phyloP scores from a whole-genome alignment of 1,140 invertebrate genomes.

The Hestina assimilis region DNA sequence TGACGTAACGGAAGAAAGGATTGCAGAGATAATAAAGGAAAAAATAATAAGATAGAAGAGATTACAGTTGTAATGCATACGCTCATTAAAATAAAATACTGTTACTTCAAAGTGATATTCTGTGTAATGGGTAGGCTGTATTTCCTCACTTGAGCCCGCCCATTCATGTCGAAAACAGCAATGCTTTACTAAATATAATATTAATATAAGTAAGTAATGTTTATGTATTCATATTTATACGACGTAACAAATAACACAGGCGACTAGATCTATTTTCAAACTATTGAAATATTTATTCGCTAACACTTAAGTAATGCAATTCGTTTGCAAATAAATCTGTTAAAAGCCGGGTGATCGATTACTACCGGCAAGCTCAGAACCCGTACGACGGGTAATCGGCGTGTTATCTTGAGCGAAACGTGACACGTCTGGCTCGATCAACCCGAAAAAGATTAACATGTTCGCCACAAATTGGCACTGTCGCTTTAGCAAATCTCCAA shows the following conservation, averaged over 20 bases:
- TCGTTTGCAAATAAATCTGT: constrained; percentile 13
- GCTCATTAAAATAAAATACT: too few species aligned
- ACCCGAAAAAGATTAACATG: constrained; percentile 65
- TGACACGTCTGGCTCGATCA: constrained; percentile 38
- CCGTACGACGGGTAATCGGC: constrained; percentile 38
- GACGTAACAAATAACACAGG: background rate
- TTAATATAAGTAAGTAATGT: too few species aligned
- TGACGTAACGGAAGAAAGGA: too few species aligned
- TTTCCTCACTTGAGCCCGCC: too few species aligned
- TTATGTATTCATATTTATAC: background rate
- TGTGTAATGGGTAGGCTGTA: too few species aligned
- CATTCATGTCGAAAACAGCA: too few species aligned
- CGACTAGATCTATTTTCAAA: background rate
- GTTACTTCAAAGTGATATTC: too few species aligned
- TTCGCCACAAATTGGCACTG: constrained; percentile 45
- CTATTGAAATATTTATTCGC: constrained; percentile 6
- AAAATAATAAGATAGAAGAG: too few species aligned
- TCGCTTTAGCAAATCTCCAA: constrained; percentile 24
- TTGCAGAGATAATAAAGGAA: too few species aligned
- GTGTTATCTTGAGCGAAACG: constrained; percentile 44
- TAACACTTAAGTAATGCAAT: constrained; percentile 8
- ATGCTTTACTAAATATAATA: too few species aligned
- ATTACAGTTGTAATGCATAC: too few species aligned
- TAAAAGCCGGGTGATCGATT: constrained; percentile 41
- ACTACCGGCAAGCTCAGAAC: constrained; percentile 24